These are phyloP conservation scores for Himalopsyche kuldschensis DNA, from an alignment of 2,888 invertebrate species.

Conservation along the genomic window DNA sequence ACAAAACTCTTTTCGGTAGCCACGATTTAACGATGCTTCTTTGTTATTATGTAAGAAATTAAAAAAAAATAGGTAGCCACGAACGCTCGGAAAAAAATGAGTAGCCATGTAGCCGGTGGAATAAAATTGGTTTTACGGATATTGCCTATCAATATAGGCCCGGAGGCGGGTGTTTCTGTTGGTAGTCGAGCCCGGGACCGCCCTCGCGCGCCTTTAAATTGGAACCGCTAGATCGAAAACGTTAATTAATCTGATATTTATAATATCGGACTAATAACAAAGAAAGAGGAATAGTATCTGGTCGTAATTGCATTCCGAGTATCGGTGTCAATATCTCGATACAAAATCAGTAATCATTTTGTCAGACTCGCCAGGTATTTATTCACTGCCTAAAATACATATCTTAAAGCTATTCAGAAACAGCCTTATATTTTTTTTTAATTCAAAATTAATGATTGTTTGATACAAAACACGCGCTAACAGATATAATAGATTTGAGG, in stretches of 20 bases:
- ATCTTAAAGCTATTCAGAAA: background rate
- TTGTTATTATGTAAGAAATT: conserved; percentile 38
- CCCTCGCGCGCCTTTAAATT: conserved; percentile 27
- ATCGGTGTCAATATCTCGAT: conserved; percentile 38
- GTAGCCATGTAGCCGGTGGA: conserved; percentile 34
- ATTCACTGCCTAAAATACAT: background rate
- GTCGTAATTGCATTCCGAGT: conserved; percentile 28
- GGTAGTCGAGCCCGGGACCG: conserved; percentile 19
- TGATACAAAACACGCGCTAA: no score
- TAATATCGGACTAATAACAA: conserved; percentile 34
- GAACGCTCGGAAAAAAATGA: conserved; percentile 29
- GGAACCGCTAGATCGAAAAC: conserved; percentile 29
- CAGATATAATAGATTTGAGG: no score
- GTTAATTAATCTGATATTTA: conserved; percentile 40
- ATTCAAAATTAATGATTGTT: no score
- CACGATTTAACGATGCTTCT: conserved; percentile 37
- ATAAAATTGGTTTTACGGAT: conserved; percentile 38
- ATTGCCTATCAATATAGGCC: conserved; percentile 28
- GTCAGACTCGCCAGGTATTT: conserved; percentile 4
- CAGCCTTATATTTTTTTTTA: no score
- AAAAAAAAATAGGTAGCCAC: conserved; percentile 34
- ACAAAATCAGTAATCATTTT: conserved; percentile 29
- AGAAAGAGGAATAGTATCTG: conserved; percentile 13
- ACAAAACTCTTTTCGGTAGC: conserved; percentile 38
- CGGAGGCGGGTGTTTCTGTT: conserved; percentile 8